Conservation (phyloP, 2,113 vertebrate genomes). For the Symphodus melops region DNA sequence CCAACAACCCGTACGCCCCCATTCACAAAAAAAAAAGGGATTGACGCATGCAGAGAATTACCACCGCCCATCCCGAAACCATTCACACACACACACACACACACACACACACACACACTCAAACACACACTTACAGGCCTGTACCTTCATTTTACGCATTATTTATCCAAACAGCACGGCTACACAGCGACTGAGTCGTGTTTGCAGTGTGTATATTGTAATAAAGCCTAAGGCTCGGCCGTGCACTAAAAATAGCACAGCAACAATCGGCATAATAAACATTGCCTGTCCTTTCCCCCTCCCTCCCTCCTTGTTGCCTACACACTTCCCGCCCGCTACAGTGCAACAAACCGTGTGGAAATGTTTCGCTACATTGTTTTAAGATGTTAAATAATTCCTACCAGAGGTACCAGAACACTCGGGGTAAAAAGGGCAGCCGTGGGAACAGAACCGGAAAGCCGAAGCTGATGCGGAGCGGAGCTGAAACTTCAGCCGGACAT, state of each 20-base stretch:
- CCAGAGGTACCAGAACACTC: neutral
- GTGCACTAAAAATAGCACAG: constrained; percentile 75
- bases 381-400: neutral
- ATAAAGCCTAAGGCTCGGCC: constrained; percentile 42
- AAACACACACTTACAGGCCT: constrained; percentile 56
- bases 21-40: constrained; percentile 79
- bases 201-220: neutral
- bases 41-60: constrained; percentile 82
- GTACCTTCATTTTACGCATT: constrained; percentile 35
- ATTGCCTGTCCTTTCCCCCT: constrained; percentile 27
- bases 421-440: neutral
- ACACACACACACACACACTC: constrained; percentile 61
- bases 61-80: constrained; percentile 79
- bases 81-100: constrained; percentile 63
- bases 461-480: constrained; percentile 33
- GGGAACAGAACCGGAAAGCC: neutral
- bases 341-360: constrained; percentile 43
- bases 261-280: constrained; percentile 78
- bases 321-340: constrained; percentile 74
- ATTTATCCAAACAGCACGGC: neutral
- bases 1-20: constrained; percentile 64
- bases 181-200: neutral
- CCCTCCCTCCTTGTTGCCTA: constrained; percentile 20
- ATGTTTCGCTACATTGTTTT: neutral
- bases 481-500: constrained; percentile 78